These are phyloP conservation scores for Heterotis niloticus DNA, from an alignment of 2,113 vertebrate species.

Conservation along the genomic window DNA sequence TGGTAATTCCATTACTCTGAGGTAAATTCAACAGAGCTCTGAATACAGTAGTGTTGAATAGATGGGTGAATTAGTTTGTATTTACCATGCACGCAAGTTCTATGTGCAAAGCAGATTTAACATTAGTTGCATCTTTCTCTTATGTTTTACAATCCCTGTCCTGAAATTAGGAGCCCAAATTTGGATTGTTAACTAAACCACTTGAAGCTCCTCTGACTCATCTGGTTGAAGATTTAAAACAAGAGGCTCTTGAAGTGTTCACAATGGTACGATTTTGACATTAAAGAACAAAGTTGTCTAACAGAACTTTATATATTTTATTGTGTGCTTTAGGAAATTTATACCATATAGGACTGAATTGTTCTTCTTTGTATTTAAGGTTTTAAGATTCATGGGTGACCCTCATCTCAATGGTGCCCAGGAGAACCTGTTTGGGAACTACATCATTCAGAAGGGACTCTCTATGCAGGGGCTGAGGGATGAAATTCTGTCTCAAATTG, in stretches of 20 bases:
- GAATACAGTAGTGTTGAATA: too few species aligned
- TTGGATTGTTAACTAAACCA: conserved; percentile 81
- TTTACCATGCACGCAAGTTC: too few species aligned
- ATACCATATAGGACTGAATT: neutral
- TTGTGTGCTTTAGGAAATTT: neutral
- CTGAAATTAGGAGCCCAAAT: conserved; percentile 73
- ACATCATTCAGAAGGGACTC: conserved; percentile 87
- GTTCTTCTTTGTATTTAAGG: conserved; percentile 52
- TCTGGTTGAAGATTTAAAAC: conserved; percentile 71
- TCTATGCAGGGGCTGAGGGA: conserved; percentile 73
- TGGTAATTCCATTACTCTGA: neutral
- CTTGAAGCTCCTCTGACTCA: conserved; percentile 70
- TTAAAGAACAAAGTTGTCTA: neutral
- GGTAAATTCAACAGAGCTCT: too few species aligned
- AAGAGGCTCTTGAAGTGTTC: conserved; percentile 76
- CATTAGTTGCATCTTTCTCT: neutral
- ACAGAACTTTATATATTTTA: too few species aligned
- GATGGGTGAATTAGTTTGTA: too few species aligned
- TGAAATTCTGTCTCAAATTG: conserved; percentile 84
- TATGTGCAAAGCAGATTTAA: neutral
- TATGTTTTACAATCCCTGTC: conserved; percentile 1
- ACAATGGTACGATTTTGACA: conserved; percentile 70
- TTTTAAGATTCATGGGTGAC: conserved; percentile 94
- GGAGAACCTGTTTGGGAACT: conserved; percentile 89
- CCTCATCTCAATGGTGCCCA: conserved; percentile 76